Base-by-base conservation (phyloP, 2,888 invertebrate genomes). In the Agrochola macilenta region DNA sequence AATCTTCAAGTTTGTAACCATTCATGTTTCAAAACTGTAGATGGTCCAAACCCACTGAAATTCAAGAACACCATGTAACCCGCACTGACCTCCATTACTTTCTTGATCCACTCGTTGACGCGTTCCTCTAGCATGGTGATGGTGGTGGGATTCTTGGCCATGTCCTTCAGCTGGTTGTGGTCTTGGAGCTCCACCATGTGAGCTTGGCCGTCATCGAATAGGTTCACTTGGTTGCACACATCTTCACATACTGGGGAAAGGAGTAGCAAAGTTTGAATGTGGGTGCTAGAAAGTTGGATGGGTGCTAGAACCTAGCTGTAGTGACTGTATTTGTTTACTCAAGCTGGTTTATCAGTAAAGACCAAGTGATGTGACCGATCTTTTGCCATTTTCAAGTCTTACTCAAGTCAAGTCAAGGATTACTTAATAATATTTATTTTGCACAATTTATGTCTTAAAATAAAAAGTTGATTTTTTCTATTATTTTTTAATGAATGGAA, bases 51-150 rank as follows among this genome's bases (percentile, higher is more conserved):
- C 7, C 35, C 1, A 17, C 26, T 54, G 11, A 26, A 68, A 26
- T 68, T 52, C 7, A 20, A 57, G 12, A 60, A 35, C n/a, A 73
- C 8, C 23, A 26, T 5, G 14, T 14, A 12, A 54, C 23, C 26
- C 26, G 14, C 2, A 66, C 83, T 81, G 87, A 97, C 97, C 94
- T 98, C 98, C 93, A 98, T 98, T 43, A 99, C 97, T 88, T 97
- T 97, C 90, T 98, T 98, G 39, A 98, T 98, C 99, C 99, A 99
- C 79, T 97, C 97, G 82, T 97, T 98, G 2, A 98, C 98, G 0
- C 98, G 96, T 63, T 98, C 97, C 90, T 99, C 99, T 12, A 98
- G 92, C 82, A 97, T 97, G 0, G 97, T 94, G 30, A 98, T 97
- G 72, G 97, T 97, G 71, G 97, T 97, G 5, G 97, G 97, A 85